Base-by-base conservation (phyloP, 2,888 invertebrate species). In the Linnaemya vulpina region DNA sequence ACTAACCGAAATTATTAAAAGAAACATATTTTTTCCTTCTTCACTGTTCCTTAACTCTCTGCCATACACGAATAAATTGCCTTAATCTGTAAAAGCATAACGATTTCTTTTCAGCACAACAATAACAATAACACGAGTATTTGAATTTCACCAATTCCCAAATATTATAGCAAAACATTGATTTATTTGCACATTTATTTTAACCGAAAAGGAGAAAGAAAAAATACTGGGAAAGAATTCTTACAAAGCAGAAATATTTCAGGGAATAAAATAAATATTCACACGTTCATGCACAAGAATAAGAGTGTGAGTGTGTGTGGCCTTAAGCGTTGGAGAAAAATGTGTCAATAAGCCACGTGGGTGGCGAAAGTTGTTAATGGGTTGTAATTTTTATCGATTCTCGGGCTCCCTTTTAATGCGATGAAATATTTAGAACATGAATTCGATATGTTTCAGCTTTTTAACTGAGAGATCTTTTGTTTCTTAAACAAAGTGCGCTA, bases 181-280 rank as follows among this genome's bases (percentile, higher is more conserved):
- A 86, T 83, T 86, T 83, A 86, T 86, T 86, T 81, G 81, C 74
- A 83, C 77, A 83, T 86, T 83, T 78, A 81, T 86, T 83, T 78
- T 55, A 68, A 46, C 38, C 25, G 75, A 65, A 76, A 43, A 40
- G 43, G 22, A 55, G 43, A 65, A 62, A 25, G 49, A 55, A 70
- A 20, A 4, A n/a, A 49, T 43, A 11, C n/a, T 1, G 9, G 35
- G 35, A 38, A 60, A 60, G 1, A 4, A 20, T 43, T 43, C 22
- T 20, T 15, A 20, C 15, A 40, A 40, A 43, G 9, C 11, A 25
- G 38, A 49, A 67, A 74, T 40, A 20, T 65, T 38, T 15, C 10
- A 30, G n/a, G 43, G 7, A n/a, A 13, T 9, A n/a, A 55, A 58
- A 30, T 11, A 77, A 35, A 46, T n/a, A 46, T 49, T 22, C 67